A percentile compares a stretch with the other conserved stretches of the same genome.
Conservation (phyloP, 2,888 invertebrate species). For the Apamea crenata region DNA sequence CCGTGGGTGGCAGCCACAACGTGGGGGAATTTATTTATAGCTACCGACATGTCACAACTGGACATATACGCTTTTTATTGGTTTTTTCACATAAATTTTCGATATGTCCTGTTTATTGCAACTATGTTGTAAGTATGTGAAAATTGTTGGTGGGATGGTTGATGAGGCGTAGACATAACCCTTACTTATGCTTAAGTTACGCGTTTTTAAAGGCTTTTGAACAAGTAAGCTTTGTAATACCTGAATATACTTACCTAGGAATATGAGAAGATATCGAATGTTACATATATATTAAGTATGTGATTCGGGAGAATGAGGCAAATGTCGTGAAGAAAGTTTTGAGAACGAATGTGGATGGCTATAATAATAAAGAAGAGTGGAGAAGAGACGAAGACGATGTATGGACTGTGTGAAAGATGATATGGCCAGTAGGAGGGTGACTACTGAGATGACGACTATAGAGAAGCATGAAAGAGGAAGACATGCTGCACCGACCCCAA, state of each 20-base stretch:
- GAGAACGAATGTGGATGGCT: background rate
- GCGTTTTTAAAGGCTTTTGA: conserved; percentile 1
- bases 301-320: background rate
- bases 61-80: conserved; percentile 65
- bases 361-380: too few relatives aligned
- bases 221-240: background rate
- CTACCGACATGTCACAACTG: conserved; percentile 74
- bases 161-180: conserved; percentile 29
- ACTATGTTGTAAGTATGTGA: conserved; percentile 61
- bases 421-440: background rate
- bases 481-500: background rate
- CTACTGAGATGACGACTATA: too few relatives aligned
- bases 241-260: background rate
- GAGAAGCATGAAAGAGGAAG: background rate
- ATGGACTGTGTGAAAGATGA: background rate
- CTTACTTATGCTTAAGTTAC: background rate
- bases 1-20: conserved; percentile 76
- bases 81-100: conserved; percentile 62
- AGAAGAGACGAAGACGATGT: background rate
- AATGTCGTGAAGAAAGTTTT: background rate
- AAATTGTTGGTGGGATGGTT: conserved; percentile 30
- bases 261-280: background rate
- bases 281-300: too few relatives aligned
- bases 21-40: conserved; percentile 77
- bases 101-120: conserved; percentile 62